Evolutionary conservation across 1,140 invertebrate genomes (phyloP), one percentile per base, ranked within the genome.

Genomic region (Drosophila kepulauana): DNA sequence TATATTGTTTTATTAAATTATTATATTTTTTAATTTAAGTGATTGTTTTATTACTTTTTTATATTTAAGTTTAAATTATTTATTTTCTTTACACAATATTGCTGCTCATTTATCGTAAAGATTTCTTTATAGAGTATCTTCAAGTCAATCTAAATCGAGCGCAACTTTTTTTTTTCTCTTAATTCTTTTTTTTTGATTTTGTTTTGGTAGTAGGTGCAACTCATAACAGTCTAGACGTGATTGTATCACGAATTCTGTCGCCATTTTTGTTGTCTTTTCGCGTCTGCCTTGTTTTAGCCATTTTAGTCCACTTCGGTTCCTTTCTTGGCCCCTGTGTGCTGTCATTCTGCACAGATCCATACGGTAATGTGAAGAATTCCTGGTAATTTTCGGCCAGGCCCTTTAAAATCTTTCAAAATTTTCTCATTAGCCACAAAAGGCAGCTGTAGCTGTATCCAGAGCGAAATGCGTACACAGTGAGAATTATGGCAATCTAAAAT

Each of bases 161-260:
- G 10, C 43, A 45, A 41, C 43, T 35, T 73, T 28, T 38, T 38
- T 38, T 25, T 51, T 49, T 58, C 30, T 62, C 48, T 10, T 54
- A 45, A 48, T 59, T 67, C 16, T 52, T 62, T 62, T 57, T 45
- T 57, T 48, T 67, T 72, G 58, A 30, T 59, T 43, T 87, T 25
- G 20, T 25, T 87, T 68, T 38, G 35, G 35, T 38, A 38, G 88
- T 91, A 91, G 88, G 84, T 79, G 84, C 89, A 85, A 85, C 88
- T 82, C 79, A 79, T 91, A 84, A 87, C 84, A 91, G 89, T 91
- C 89, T 91, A 91, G 89, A 91, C 89, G 88, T 88, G 89, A 91
- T 91, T 88, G 79, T 91, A 91, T 91, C 89, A 91, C 88, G 89
- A 91, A 91, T 91, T 91, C 89, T 91, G 88, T 91, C 88, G 88